Conservation (phyloP, 2,113 vertebrate genomes). For the Passer domesticus region DNA sequence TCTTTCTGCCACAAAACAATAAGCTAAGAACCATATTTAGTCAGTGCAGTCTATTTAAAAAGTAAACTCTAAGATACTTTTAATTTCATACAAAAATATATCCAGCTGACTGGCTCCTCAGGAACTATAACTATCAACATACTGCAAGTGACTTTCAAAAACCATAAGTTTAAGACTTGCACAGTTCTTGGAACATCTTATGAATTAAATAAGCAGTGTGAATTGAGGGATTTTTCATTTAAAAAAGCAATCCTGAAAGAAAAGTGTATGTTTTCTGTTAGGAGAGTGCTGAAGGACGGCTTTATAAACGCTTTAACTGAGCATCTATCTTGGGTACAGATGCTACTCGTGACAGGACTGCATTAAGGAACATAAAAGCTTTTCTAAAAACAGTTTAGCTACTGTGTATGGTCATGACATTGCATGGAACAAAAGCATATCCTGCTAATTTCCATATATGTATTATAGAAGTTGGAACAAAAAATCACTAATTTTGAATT, state of each 20-base stretch:
- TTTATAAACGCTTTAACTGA: background rate
- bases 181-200: background rate
- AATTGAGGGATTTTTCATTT: background rate
- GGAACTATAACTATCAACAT: background rate
- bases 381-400: background rate
- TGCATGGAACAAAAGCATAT: background rate
- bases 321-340: background rate
- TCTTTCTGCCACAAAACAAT: background rate
- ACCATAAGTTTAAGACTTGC: background rate
- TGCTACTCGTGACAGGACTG: background rate
- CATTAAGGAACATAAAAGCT: background rate
- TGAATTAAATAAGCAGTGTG: background rate
- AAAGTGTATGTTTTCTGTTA: background rate
- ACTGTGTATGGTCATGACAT: background rate
- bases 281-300: background rate
- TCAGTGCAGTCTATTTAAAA: background rate
- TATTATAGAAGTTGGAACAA: background rate
- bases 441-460: background rate
- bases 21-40: background rate
- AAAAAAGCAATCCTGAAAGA: background rate
- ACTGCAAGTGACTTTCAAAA: background rate
- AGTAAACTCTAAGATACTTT: background rate
- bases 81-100: background rate
- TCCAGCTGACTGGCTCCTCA: background rate
- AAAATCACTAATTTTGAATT: background rate